Evolutionary conservation across 2,888 invertebrate species (phyloP).

Genomic region (Holacanthella duospinosa): DNA sequence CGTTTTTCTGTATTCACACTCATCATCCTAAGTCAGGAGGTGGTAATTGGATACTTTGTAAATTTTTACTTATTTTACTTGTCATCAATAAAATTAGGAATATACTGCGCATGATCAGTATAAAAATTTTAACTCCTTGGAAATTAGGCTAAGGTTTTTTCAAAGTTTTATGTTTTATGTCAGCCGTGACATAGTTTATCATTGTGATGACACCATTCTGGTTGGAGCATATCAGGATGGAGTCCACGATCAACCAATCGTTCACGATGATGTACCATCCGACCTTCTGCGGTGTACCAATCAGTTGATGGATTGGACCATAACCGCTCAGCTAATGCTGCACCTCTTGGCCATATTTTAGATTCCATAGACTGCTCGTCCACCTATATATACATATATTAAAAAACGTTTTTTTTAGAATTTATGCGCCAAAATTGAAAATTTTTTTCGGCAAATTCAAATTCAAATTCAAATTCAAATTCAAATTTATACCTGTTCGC

Average conservation of each 20-base stretch:
- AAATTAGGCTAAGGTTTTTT: background rate
- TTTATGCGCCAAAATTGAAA: background rate
- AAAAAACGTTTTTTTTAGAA: background rate
- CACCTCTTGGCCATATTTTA: constrained; percentile 30
- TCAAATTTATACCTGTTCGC: constrained; percentile 53
- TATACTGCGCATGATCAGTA: background rate
- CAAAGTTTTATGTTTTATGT: background rate
- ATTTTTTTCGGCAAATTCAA: background rate
- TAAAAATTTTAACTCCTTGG: too few relatives aligned
- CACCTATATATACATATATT: constrained; percentile 13
- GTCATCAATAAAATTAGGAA: background rate
- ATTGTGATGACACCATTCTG: constrained; percentile 36
- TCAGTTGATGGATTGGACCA: constrained; percentile 34
- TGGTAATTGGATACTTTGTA: background rate
- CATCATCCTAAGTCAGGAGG: background rate
- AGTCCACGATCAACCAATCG: constrained; percentile 26
- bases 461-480: background rate
- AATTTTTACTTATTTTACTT: background rate
- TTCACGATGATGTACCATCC: constrained; percentile 32
- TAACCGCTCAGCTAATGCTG: constrained; percentile 33
- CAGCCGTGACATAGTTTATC: constrained; percentile 21
- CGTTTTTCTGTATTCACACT: background rate
- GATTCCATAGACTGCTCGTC: constrained; percentile 28
- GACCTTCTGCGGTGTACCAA: constrained; percentile 28
- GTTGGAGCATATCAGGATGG: constrained; percentile 30